Evolutionary conservation across 2,113 vertebrate genomes (phyloP).

Genomic region (Pteronura brasiliensis): DNA sequence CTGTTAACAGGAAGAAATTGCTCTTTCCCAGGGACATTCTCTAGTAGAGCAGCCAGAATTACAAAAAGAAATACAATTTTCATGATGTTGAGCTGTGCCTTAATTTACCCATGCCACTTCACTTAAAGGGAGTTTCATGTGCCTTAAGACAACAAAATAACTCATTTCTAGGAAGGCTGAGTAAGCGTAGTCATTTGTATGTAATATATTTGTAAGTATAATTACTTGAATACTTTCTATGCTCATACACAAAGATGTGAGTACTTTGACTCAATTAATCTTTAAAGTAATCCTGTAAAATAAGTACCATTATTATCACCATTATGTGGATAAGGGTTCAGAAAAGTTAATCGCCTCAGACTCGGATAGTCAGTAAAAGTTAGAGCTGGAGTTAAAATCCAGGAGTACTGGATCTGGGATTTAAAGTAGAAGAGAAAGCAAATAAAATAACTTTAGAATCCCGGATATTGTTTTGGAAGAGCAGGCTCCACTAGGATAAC

Average conservation of each 20-base stretch:
- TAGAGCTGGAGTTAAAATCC: background rate
- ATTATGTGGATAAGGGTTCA: background rate
- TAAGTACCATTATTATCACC: background rate
- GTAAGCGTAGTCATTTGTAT: background rate
- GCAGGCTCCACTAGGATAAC: background rate
- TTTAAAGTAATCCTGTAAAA: background rate
- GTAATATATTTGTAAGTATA: background rate
- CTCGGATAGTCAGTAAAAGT: background rate
- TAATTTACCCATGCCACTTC: background rate
- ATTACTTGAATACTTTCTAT: background rate
- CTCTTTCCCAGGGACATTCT: background rate
- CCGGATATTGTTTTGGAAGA: background rate
- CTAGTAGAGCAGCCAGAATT: background rate
- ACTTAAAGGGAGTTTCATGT: background rate
- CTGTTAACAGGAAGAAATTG: background rate
- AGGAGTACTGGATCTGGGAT: background rate
- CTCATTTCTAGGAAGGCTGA: background rate
- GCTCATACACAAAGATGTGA: background rate
- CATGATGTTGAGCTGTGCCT: background rate
- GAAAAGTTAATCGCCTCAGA: background rate
- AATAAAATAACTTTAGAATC: background rate
- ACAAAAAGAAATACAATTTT: background rate
- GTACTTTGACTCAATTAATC: background rate
- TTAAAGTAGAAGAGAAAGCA: background rate
- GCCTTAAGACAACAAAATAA: background rate